phyloP scores from a whole-genome alignment of 2,797 vertebrate species.

The Monodelphis domestica region DNA sequence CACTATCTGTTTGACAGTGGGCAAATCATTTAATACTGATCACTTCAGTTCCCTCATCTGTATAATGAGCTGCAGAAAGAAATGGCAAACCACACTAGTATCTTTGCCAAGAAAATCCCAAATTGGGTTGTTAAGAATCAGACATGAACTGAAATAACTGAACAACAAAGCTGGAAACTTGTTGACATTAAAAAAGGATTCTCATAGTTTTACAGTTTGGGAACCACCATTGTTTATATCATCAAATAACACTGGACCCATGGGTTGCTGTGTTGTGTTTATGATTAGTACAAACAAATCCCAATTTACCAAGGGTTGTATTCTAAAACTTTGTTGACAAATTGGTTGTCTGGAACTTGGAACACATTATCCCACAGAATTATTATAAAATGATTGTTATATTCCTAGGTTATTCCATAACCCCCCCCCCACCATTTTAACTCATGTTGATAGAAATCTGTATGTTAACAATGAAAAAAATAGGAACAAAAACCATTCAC shows the following conservation, averaged over 20 bases:
- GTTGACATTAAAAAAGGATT: neutral
- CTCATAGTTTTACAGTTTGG: neutral
- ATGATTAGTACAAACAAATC: neutral
- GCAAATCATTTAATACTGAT: too few relatives aligned
- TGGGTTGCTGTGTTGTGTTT: neutral
- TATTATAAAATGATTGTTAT: neutral
- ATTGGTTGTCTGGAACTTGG: neutral
- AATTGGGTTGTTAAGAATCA: too few relatives aligned
- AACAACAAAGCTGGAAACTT: too few relatives aligned
- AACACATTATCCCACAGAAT: neutral
- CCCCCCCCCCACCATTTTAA: neutral
- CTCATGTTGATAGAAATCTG: neutral
- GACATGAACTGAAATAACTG: too few relatives aligned
- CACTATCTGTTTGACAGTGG: too few relatives aligned
- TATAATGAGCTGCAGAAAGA: too few relatives aligned
- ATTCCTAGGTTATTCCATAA: neutral
- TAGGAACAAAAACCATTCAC: neutral
- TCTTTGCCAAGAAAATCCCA: too few relatives aligned
- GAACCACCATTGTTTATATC: neutral
- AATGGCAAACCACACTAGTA: too few relatives aligned
- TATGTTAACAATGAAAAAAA: neutral
- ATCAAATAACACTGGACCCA: neutral
- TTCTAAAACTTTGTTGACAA: neutral
- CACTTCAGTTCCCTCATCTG: too few relatives aligned
- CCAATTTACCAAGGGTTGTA: neutral